Base-by-base conservation (phyloP, 2,113 vertebrate species). In the Macquaria australasica region DNA sequence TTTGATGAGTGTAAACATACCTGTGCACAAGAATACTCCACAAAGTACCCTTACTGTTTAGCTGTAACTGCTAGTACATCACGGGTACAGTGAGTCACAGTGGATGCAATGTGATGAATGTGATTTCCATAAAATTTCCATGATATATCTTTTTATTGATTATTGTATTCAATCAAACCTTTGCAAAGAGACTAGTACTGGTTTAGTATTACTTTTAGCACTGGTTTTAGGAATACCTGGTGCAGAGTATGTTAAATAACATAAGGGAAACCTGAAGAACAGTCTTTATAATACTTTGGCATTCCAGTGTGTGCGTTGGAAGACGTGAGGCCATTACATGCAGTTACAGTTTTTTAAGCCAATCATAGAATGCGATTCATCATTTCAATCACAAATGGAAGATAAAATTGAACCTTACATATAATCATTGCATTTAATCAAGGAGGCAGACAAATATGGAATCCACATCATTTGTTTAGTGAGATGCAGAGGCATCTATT, bases 401-500 rank as follows among this genome's bases (percentile, higher is more conserved):
- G 28, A 69, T 41, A 16, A 79, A 34, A 86, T 84, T 82, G 53
- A 79, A 80, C 31, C 45, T 60, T 45, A 68, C 23, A 60, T 73
- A 23, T 73, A 86, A 80, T 88, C 81, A 83, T 76, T 74, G 64
- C n/a, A 56, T 82, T 87, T 81, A 75, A 89, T 90, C 70, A 88
- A 45, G 67, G 62, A 62, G 56, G n/a, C 81, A 64, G 73, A 82
- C 78, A 77, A 51, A 62, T 62, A 55, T 73, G 45, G 77, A 88
- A 70, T 86, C 23, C 66, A 39, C 39, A 43, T 91, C 37, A 88
- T 86, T 77, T 82, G 71, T 87, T 88, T 89, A 73, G 75, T 12
- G 67, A 68, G 70, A 87, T 25, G 37, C 75, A 80, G 81, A 68
- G 39, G 37, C 77, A 58, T 91, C 67, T 45, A 20, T 74, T 73